Base-by-base conservation (phyloP, 2,113 vertebrate species). In the Ochotona princeps region DNA sequence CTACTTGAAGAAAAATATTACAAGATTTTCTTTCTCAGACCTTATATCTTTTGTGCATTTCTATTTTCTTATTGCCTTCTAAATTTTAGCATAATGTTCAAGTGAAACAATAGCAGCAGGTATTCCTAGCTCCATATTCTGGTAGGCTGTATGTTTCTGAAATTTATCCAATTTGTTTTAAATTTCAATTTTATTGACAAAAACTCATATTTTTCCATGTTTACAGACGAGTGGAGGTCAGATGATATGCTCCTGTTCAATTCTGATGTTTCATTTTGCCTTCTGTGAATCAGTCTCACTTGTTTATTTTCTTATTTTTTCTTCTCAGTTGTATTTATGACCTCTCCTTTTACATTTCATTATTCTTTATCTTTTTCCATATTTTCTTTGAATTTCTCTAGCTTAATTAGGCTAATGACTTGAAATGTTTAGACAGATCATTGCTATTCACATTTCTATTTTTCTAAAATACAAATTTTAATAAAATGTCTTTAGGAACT, bases 131-230 rank as follows among this genome's bases (percentile, higher is more conserved):
- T 44, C 38, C 38, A 44, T 44, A 44, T 82, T 81, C 61, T 25
- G 11, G 6, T 92, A 86, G 17, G 2, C 47, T 88, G 13, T 65
- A 14, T 60, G 35, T 76, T 94, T 82, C 51, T 75, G 75, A 85
- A 81, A 63, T 72, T 35, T 87, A 90, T 49, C 28, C 12, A 90
- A 63, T 87, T 93, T 28, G n/a, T n/a, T 74, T 47, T 61, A 78
- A 83, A 78, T 83, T 91, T 84, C 23, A 79, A n/a, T 76, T 76
- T 75, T 81, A 89, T 66, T 9, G 0, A n/a, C 32, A 94, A 74
- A 86, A 76, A 7, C 38, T 81, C 25, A 78, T 70, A 61, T 91
- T 67, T 92, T 89, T 86, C 70, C 15, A 21, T 81, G 5, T 74
- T 51, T 82, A 5, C 18, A 76, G 25, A 60, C 78, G 5, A 75